Evolutionary conservation across 37 sponge, comb jelly and placozoan genomes (phyloP).

Genomic region (Petrosia ficiformis): DNA sequence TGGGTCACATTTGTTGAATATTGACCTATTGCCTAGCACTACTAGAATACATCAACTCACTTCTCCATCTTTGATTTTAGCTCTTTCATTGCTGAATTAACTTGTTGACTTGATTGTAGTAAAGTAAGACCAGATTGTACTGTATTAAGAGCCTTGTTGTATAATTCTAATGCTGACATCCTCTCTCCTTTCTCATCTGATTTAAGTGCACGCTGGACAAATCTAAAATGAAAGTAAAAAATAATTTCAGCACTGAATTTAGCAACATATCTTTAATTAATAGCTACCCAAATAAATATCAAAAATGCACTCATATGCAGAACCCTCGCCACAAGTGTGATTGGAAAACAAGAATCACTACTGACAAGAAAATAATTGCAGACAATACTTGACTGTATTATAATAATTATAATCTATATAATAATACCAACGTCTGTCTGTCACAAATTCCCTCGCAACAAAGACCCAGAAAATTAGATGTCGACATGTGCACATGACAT

Average conservation of each 20-base stretch:
- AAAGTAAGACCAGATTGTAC: conserved; percentile 24
- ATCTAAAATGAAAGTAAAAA: conserved; percentile 17
- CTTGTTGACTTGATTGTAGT: not conserved
- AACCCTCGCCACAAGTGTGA: too few species aligned
- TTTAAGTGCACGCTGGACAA: conserved; percentile 28
- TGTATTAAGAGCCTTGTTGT: conserved; percentile 28
- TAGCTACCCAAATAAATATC: too few species aligned
- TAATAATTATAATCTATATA: too few species aligned
- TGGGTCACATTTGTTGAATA: too few species aligned
- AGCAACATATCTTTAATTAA: too few species aligned
- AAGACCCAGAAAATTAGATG: too few species aligned
- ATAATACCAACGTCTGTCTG: too few species aligned
- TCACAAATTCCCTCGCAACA: too few species aligned
- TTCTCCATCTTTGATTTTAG: conserved; percentile 64
- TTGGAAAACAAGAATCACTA: too few species aligned
- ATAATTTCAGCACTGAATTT: not conserved
- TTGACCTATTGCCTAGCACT: not conserved
- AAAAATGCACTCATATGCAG: not conserved
- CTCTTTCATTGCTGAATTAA: conserved; percentile 16
- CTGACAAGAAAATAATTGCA: too few species aligned
- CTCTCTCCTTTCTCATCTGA: conserved; percentile 40
- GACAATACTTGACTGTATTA: too few species aligned
- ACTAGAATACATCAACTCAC: not conserved
- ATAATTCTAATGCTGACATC: conserved; percentile 53
- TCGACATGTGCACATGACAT: too few species aligned